Evolutionary conservation across 2,113 vertebrate species (phyloP).

Genomic region (Nestor notabilis): DNA sequence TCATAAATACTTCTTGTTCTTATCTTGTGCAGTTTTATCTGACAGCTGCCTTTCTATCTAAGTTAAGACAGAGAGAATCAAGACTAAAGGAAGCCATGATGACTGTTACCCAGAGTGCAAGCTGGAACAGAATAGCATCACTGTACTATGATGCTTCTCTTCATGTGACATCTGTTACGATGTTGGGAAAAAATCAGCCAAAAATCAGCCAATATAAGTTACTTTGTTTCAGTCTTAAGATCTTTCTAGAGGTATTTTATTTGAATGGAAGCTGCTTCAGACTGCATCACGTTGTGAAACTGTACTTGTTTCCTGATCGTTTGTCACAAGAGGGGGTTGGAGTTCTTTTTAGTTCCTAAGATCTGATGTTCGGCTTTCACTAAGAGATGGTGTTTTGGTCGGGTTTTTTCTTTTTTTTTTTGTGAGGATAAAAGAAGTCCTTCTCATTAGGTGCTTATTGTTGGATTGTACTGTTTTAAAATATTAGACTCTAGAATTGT

Average conservation of each 20-base stretch:
- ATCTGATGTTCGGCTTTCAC: not conserved
- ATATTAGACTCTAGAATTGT: not conserved
- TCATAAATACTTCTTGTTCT: not conserved
- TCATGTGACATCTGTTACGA: not conserved
- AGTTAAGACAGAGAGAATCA: not conserved
- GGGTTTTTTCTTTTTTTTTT: not conserved
- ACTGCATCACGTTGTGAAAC: not conserved
- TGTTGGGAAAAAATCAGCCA: not conserved
- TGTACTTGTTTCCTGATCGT: not conserved
- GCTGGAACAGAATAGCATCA: not conserved
- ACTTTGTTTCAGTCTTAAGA: not conserved
- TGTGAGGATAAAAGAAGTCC: not conserved
- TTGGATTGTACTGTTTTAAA: not conserved
- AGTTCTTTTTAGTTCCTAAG: slow-evolving; percentile 10
- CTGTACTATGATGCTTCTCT: not conserved
- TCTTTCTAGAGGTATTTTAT: not conserved
- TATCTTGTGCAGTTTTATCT: not conserved
- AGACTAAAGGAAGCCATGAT: not conserved
- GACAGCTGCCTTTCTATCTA: not conserved
- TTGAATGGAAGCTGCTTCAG: not conserved
- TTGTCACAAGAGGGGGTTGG: slow-evolving; percentile 74
- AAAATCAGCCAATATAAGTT: not conserved
- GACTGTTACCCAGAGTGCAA: not conserved
- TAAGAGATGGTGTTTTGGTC: not conserved
- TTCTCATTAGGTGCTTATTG: not conserved